phyloP scores from a whole-genome alignment of 1,140 invertebrate species.

The Caenorhabditis briggsae region DNA sequence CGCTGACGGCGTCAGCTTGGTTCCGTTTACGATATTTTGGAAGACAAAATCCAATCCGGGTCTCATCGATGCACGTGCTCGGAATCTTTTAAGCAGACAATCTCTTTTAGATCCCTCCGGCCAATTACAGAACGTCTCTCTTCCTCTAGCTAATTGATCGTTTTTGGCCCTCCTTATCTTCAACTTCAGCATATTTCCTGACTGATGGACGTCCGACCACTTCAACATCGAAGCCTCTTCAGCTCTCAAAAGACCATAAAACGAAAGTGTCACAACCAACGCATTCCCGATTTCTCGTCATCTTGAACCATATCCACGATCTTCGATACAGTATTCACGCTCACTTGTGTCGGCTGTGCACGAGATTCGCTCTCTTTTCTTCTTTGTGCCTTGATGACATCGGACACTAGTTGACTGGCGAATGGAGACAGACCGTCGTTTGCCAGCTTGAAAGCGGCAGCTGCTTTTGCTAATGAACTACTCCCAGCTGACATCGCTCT shows the following conservation, averaged over 20 bases:
- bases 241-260: too few species aligned
- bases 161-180: not conserved
- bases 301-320: too few species aligned
- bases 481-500: too few species aligned
- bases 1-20: too few species aligned
- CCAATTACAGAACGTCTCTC: not conserved
- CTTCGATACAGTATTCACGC: too few species aligned
- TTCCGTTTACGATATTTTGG: too few species aligned
- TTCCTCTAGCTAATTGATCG: not conserved
- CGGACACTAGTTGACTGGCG: not conserved
- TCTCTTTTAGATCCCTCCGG: not conserved
- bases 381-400: not conserved
- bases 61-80: not conserved
- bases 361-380: not conserved
- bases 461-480: not conserved
- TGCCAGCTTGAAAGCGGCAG: not conserved
- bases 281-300: too few species aligned
- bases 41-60: too few species aligned
- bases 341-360: not conserved
- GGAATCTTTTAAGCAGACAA: not conserved
- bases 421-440: not conserved
- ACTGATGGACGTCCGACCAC: not conserved
- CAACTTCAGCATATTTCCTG: not conserved
- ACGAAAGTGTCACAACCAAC: not conserved
- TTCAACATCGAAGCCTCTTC: not conserved